Percentiles rank a stretch among this genome's conserved stretches.
These are phyloP conservation scores for Xiphophorus couchianus DNA, from an alignment of 2,113 vertebrate genomes.

Conservation along the genomic window DNA sequence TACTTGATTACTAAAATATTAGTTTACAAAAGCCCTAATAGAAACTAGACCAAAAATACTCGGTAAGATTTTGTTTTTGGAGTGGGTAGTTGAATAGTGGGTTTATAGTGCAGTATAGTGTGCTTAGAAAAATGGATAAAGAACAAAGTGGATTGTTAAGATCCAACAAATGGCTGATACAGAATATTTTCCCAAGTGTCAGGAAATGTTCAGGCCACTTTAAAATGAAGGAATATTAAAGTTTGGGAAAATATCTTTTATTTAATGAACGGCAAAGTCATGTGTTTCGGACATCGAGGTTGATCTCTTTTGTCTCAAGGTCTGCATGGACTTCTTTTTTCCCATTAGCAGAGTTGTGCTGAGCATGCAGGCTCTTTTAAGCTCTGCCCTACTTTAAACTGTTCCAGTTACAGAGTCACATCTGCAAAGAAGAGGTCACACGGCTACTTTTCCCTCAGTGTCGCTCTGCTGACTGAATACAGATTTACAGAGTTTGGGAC, in stretches of 20 bases:
- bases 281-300: not conserved
- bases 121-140: not conserved
- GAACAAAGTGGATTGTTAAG: not conserved
- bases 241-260: not conserved
- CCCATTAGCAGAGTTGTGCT: conserved; percentile 9
- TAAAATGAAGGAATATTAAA: not conserved
- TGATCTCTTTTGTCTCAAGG: not conserved
- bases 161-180: not conserved
- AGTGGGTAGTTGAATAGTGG: not conserved
- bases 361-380: conserved; percentile 20
- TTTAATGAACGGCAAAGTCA: not conserved
- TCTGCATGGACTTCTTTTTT: conserved; percentile 12
- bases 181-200: not conserved
- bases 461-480: not conserved
- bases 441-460: not conserved
- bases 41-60: no score
- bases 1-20: no score
- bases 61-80: not conserved
- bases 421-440: conserved; percentile 22
- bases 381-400: conserved; percentile 38
- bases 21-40: no score
- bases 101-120: not conserved
- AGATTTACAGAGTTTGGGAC: not conserved
- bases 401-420: conserved; percentile 21
- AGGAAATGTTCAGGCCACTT: no score